Evolutionary conservation across 2,797 vertebrate species (phyloP).

Genomic region (Pristis pectinata): DNA sequence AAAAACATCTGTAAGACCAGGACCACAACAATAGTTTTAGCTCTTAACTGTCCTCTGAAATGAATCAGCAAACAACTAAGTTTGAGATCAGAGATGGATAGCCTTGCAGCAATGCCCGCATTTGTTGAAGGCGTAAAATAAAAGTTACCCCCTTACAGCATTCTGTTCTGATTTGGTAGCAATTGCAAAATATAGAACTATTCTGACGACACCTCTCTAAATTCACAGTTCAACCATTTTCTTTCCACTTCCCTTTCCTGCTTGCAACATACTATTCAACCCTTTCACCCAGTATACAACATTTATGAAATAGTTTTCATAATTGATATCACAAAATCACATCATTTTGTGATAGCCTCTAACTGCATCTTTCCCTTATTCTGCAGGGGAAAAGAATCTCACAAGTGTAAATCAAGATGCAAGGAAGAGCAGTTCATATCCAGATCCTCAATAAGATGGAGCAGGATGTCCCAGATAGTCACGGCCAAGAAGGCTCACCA

Average conservation of each 20-base stretch:
- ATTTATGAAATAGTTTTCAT: too few species aligned
- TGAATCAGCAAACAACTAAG: too few species aligned
- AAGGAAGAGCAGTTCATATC: background rate
- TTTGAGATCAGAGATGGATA: too few species aligned
- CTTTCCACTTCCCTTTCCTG: background rate
- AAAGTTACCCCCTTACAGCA: background rate
- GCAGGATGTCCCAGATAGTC: background rate
- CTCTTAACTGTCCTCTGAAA: too few species aligned
- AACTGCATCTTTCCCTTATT: background rate
- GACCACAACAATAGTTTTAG: too few species aligned
- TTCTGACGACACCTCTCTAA: background rate
- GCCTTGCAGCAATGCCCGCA: too few species aligned
- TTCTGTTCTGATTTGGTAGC: background rate
- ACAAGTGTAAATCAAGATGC: background rate
- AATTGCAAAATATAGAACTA: background rate
- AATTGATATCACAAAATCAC: too few species aligned
- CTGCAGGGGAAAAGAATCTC: background rate
- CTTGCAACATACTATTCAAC: background rate
- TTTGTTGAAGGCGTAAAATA: too few species aligned
- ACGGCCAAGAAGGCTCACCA: too few species aligned
- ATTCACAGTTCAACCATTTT: background rate
- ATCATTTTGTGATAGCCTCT: background rate
- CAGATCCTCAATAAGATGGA: background rate
- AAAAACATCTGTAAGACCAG: too few species aligned
- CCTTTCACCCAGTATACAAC: background rate